Base-by-base conservation (phyloP, 1,140 invertebrate genomes). In the Cepaea nemoralis region DNA sequence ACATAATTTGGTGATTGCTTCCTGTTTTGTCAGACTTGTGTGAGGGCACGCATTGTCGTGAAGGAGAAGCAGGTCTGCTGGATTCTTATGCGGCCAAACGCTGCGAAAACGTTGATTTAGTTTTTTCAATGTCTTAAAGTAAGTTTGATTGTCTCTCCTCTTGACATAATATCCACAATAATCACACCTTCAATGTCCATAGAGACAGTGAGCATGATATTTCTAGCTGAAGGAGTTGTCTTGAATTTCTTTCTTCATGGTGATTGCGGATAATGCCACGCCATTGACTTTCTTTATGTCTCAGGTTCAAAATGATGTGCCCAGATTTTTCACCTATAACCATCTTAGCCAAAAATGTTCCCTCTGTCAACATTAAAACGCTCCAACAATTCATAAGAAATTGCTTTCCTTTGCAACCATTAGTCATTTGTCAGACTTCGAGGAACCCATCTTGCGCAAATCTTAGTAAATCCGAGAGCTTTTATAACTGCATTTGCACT, bases 401-500 rank as follows among this genome's bases (percentile, higher is more conserved):
- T 55, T 55, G 50, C 22, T 55, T 55, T 8, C 50, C 8, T 55
- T 55, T 55, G 50, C n/a, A n/a, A n/a, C n/a, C n/a, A n/a, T 8
- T 55, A 1, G 5, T 55, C 50, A 55, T 14, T 55, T 55, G 50
- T 55, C 16, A 55, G 50, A 55, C 50, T 55, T 55, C 22, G 50
- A 55, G 50, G 50, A 55, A 22, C 22, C 50, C 50, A 55, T 55
- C 50, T 55, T 55, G 22, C 50, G 8, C 50, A 55, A 55, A 55
- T 24, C 50, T 55, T 55, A 55, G 50, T 22, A 55, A 55, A 55
- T 55, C 50, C 50, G 22, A 55, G 50, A 55, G 8, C 3, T 55
- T 55, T 55, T 55, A 55, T 55, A 55, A 55, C 50, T 55, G 50
- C 50, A 55, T 55, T 55, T 22, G 50, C 50, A 14, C 50, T 55